Evolutionary conservation across 2,113 vertebrate species (phyloP), one percentile per base, ranked within the genome.

Genomic region (Furnarius figulus): DNA sequence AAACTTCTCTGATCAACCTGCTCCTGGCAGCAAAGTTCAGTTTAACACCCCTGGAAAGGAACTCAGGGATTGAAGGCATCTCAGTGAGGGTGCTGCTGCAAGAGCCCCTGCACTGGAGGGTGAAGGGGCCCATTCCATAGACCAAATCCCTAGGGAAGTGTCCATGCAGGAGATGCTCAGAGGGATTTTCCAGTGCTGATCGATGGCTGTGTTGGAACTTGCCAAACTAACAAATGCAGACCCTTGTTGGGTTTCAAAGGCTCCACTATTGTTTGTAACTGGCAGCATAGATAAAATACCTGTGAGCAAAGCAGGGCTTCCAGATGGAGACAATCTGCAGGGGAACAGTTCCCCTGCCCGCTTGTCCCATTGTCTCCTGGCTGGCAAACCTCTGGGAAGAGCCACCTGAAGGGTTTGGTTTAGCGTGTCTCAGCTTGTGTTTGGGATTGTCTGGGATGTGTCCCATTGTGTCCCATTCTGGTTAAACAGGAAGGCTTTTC

Each of bases 41-140:
- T 85, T 17, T 2, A 44, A 18, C 2, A 0, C 23, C 71, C 63
- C 53, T 0, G 0, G 31, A 67, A 28, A 12, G 73, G 84, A 70
- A 4, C 1, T 0, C 5, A 40, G 49, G 78, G 20, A 7, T 40
- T 47, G 62, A 21, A 46, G 67, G 20, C 6, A 1, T 42, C 47
- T 47, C 27, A 4, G 20, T 39, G 50, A 2, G 20, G 42, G 23
- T 30, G 20, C 55, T 55, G 66, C 37, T 16, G 55, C 42, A 31
- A 42, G 18, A 33, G 27, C 15, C 28, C n/a, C 47, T 4, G 35
- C 21, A 3, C 15, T 6, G 10, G 65, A 10, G 65, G 30, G 22
- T 39, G 37, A 24, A 52, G 86, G 50, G 25, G 7, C n/a, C 53
- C 4, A 0, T 42, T 65, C 30, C 73, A 12, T 27, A 5, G 14